phyloP scores from a whole-genome alignment of 2,888 invertebrate genomes.

The Meteorus cinctellus region DNA sequence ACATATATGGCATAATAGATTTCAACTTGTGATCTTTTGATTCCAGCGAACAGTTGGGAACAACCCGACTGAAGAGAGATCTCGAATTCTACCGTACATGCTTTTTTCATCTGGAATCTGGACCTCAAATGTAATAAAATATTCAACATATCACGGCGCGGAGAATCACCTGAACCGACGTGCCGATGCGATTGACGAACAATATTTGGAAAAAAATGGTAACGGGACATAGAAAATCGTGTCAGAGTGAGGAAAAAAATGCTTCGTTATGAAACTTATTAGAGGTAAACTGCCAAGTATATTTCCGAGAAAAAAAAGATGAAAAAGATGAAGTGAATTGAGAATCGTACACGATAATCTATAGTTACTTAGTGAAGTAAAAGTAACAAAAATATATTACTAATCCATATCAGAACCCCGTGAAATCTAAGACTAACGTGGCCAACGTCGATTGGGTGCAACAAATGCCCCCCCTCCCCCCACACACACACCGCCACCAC shows the following conservation, averaged over 20 bases:
- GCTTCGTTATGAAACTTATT: conserved; percentile 72
- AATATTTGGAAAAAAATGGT: conserved; percentile 43
- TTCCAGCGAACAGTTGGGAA: conserved; percentile 90
- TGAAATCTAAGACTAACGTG: conserved; percentile 69
- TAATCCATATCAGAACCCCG: conserved; percentile 63
- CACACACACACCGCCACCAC: conserved; percentile 26
- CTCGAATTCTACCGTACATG: conserved; percentile 61
- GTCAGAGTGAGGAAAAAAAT: conserved; percentile 56
- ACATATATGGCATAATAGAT: no score
- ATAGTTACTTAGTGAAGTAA: conserved; percentile 56
- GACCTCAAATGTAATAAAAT: conserved; percentile 57
- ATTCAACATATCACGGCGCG: conserved; percentile 60
- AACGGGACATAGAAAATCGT: conserved; percentile 43
- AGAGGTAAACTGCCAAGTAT: conserved; percentile 73
- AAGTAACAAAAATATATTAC: conserved; percentile 57
- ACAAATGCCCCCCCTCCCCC: conserved; percentile 64
- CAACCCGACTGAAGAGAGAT: conserved; percentile 77
- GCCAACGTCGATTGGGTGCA: conserved; percentile 66
- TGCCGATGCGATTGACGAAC: conserved; percentile 24
- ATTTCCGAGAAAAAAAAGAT: conserved; percentile 68
- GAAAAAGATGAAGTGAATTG: conserved; percentile 53
- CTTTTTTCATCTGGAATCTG: conserved; percentile 63
- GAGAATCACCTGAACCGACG: conserved; percentile 46
- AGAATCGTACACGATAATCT: conserved; percentile 53
- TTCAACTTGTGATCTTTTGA: no score